Base-by-base conservation (phyloP, 2,797 vertebrate genomes). In the Cossypha heuglini region DNA sequence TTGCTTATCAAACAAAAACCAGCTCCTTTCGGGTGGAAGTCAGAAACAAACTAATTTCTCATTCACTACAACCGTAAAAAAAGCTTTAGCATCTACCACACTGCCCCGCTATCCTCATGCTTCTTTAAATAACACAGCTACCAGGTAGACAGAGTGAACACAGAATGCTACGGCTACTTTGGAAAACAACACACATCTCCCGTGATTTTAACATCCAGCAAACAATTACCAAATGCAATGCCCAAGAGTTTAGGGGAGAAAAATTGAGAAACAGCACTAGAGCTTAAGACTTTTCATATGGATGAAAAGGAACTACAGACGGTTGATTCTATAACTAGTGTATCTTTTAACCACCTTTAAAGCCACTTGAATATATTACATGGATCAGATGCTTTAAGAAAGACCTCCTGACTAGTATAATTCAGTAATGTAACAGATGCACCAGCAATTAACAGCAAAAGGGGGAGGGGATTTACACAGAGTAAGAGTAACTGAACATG, bases 61-160 rank as follows among this genome's bases (percentile, higher is more conserved):
- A 58, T 43, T 42, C 51, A 40, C 24, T 61, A 42, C 14, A 91
- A 59, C 11, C 1, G 5, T 22, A 86, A 78, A 14, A 57, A 80
- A 83, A 80, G 18, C 6, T 42, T 74, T 4, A 72, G 10, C 7
- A 52, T 38, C 26, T 55, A 75, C 33, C 28, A 52, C 33, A 49
- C 24, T 45, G 31, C 9, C 24, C 15, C 78, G 42, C 33, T 26
- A 33, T n/a, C 18, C 18, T 13, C 20, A 25, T 0, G 1, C 13
- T 40, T 77, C n/a, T 83, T 76, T 38, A 67, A 77, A 42, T 66
- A 76, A 58, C 26, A 45, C 2, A 43, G 37, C 22, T 29, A 55
- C 14, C 54, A 64, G 28, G 40, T 13, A 71, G 38, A 84, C 2
- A 1, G 8, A 69, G 4, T 5, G 6, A 81, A 62, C 3, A 63